Conservation (phyloP, 2,797 vertebrate genomes). For the Dipus sagitta region DNA sequence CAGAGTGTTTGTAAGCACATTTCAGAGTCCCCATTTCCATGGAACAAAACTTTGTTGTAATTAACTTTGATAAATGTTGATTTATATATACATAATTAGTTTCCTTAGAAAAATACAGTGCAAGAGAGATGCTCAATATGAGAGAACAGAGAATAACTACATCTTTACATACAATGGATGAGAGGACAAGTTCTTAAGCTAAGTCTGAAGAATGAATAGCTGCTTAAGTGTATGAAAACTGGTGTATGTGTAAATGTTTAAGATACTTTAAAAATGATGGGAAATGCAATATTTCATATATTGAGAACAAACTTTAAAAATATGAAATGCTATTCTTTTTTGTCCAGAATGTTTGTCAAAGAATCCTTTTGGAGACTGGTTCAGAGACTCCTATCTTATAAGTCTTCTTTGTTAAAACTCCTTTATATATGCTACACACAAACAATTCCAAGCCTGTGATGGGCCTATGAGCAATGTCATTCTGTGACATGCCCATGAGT, state of each 20-base stretch:
- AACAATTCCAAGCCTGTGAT: background rate
- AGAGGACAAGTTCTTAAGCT: background rate
- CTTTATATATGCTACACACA: background rate
- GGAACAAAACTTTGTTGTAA: background rate
- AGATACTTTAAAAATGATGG: background rate
- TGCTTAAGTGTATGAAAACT: background rate
- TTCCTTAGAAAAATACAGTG: background rate
- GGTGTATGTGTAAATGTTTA: background rate
- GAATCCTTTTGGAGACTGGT: background rate
- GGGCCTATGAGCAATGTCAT: no score
- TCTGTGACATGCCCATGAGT: no score
- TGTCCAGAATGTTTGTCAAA: background rate
- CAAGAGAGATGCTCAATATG: background rate
- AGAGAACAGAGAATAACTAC: accelerated
- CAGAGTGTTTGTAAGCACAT: background rate
- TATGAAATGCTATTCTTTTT: background rate
- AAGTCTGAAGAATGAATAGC: background rate
- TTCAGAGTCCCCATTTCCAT: constrained; percentile 16
- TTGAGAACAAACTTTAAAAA: background rate
- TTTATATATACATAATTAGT: background rate
- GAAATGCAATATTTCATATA: background rate
- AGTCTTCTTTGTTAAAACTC: background rate
- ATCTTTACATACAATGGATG: background rate
- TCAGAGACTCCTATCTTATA: background rate
- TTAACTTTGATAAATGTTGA: background rate